Evolutionary conservation across 2,113 vertebrate species (phyloP), one percentile per base, ranked within the genome.

Genomic region (Hydrolagus affinis): DNA sequence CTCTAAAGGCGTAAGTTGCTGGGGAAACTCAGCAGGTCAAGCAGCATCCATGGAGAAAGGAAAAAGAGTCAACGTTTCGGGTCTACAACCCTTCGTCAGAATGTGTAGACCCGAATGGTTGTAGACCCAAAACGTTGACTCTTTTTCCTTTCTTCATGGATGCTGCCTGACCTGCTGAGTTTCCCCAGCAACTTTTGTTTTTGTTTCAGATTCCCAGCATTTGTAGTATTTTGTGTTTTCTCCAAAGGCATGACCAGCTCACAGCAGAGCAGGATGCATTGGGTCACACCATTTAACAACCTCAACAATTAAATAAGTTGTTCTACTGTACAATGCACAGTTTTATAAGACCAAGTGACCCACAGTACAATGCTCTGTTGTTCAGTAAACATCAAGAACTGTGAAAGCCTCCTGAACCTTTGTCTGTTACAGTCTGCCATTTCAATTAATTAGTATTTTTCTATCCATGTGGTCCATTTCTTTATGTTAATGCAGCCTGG

Each of bases 301-400:
- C 56, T 75, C 32, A 75, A 75, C 19, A 56, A 21, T 75, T 30
- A 57, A 56, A 21, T 32, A 11, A 75, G 32, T 60, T 23, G n/a
- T 8, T 9, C 57, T 23, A 2, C 11, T 4, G 57, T 25, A 78
- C 44, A 57, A 78, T 25, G 19, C 11, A 11, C n/a, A 23, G 57
- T 60, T 44, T 78, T 78, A 60, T 60, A 1, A 10, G 32, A 75
- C 32, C n/a, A 75, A 56, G 8, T 75, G 73, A 19, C 30, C 17
- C 3, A 19, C 19, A 14, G 30, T 1, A 72, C 10, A 74, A 75
- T 75, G 28, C 32, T 21, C 56, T 44, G 21, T 11, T 75, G 17
- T 75, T 75, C 73, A 75, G 73, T 57, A 56, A 78, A 78, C 21
- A 78, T 60, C 60, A 78, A 78, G 57, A 78, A 60, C 6, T 6